Evolutionary conservation across 2,797 vertebrate genomes (phyloP).

Genomic region (Pempheris klunzingeri): DNA sequence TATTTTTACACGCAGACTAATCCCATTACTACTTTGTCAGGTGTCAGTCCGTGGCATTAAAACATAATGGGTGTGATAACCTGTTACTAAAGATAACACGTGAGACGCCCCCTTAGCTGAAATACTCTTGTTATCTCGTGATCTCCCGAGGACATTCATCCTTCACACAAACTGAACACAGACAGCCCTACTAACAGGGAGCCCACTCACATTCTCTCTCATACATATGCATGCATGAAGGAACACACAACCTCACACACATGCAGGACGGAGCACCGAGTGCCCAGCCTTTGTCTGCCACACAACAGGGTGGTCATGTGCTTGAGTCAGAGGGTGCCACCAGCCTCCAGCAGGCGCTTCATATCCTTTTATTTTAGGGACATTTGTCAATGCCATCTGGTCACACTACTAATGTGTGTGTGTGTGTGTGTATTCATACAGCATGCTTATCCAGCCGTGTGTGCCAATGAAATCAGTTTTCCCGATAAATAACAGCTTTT

Average conservation of each 20-base stretch:
- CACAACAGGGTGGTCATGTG: slow-evolving; percentile 75
- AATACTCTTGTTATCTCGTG: slow-evolving; percentile 31
- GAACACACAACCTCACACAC: slow-evolving; percentile 54
- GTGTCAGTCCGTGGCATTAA: slow-evolving; percentile 51
- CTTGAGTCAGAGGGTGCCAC: slow-evolving; percentile 73
- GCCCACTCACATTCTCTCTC: slow-evolving; percentile 75
- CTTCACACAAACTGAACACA: slow-evolving; percentile 44
- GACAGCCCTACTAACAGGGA: slow-evolving; percentile 37
- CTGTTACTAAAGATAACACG: slow-evolving; percentile 64
- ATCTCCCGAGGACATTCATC: slow-evolving; percentile 35
- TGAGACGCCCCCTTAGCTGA: slow-evolving; percentile 26
- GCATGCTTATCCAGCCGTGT: slow-evolving; percentile 23
- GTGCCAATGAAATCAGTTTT: slow-evolving; percentile 28
- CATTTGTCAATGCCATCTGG: slow-evolving; percentile 46
- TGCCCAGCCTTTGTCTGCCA: slow-evolving; percentile 72
- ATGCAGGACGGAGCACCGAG: slow-evolving; percentile 57
- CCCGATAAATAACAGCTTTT: too few relatives aligned
- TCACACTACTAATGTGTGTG: background rate
- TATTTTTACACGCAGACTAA: slow-evolving; percentile 68
- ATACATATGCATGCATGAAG: slow-evolving; percentile 70
- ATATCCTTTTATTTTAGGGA: slow-evolving; percentile 43
- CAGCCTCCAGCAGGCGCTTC: slow-evolving; percentile 68
- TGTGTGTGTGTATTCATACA: slow-evolving; percentile 14
- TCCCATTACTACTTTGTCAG: slow-evolving; percentile 60
- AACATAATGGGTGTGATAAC: slow-evolving; percentile 32